phyloP scores from a whole-genome alignment of 2,797 vertebrate species.

The Urocyon cinereoargenteus region DNA sequence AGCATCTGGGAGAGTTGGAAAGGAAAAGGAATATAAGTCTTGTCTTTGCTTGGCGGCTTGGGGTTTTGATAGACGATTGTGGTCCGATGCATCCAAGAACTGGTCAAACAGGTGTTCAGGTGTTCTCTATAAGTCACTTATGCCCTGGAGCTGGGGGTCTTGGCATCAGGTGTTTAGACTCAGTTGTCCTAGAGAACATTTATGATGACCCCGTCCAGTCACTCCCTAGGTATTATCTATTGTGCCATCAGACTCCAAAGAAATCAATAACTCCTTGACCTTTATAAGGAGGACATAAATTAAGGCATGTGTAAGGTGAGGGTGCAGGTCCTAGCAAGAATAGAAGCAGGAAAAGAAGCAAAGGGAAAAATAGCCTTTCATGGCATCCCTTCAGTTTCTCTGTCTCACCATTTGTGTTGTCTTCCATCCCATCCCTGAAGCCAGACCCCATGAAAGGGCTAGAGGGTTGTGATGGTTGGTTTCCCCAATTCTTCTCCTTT shows the following conservation, averaged over 20 bases:
- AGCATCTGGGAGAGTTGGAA: background rate
- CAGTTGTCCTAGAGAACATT: background rate
- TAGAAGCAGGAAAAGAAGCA: background rate
- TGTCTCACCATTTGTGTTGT: background rate
- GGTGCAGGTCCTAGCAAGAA: background rate
- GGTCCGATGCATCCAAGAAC: background rate
- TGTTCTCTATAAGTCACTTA: background rate
- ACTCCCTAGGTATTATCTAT: background rate
- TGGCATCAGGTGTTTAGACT: background rate
- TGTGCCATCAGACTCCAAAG: background rate
- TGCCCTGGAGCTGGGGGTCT: background rate
- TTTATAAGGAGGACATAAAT: background rate
- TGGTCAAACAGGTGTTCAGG: background rate
- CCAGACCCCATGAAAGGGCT: background rate
- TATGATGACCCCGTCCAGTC: background rate
- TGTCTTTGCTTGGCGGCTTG: background rate
- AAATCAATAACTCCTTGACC: background rate
- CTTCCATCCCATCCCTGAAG: background rate
- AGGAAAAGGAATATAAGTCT: background rate
- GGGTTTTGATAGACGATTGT: background rate
- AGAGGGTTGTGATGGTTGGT: background rate
- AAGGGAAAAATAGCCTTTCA: background rate
- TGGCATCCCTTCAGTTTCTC: background rate
- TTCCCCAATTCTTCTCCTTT: background rate
- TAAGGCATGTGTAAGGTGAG: background rate